Evolutionary conservation across 2,888 invertebrate species (phyloP), one percentile per base, ranked within the genome.

Genomic region (Timandra comae): DNA sequence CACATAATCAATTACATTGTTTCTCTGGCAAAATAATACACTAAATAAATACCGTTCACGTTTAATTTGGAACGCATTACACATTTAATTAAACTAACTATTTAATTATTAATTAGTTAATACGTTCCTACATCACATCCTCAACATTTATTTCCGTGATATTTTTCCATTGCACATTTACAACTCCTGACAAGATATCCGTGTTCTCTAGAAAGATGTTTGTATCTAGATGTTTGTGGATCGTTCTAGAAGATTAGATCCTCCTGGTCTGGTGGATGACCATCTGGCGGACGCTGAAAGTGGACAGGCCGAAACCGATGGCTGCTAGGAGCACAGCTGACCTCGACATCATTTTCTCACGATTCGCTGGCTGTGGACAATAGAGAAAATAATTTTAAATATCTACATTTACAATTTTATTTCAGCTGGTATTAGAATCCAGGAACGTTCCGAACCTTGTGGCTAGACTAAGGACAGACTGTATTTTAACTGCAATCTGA

Each of bases 201-300:
- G n/a, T 16, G 16, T 16, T n/a, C 16, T 16, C 16, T 16, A 16
- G 16, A 16, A 16, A 16, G 3, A 16, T 6, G 6, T 3, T 16
- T 16, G 16, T 16, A 5, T 16, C 16, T 16, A 16, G 16, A 16
- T 5, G 16, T 16, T 16, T 3, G 16, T 16, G 16, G 6, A 16
- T n/a, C n/a, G 1, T 16, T 16, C 16, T 16, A 16, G 16, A 3
- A 16, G 16, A 22, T 55, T 79, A 84, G 61, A 84, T 58, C 55
- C 84, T 61, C 52, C 80, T 71, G 46, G 76, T 63, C 46, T 86
- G 86, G 56, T 65, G 77, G 41, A 87, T 64, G 52, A 88, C 70
- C 87, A 89, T 86, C 54, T 89, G 90, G 54, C 89, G 89, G 30
- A 89, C 81, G 72, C 89, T 89, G 71, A 88, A 89, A 25, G 89